phyloP scores from a whole-genome alignment of 1,140 invertebrate genomes.

The Ladona fulva region DNA sequence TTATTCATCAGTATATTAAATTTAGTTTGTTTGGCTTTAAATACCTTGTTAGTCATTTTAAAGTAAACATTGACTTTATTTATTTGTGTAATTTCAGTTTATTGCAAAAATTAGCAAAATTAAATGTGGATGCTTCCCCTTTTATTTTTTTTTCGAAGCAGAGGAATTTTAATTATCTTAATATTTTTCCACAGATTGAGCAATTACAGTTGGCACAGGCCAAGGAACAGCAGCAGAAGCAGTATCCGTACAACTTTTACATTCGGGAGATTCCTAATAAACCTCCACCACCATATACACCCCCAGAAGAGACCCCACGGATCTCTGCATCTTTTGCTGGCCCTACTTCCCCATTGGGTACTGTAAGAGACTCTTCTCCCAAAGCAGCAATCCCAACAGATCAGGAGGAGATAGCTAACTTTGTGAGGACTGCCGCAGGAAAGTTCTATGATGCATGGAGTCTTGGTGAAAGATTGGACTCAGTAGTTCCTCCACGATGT shows the following conservation, averaged over 20 bases:
- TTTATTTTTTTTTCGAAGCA: too few species aligned
- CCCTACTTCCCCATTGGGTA: slow-evolving; percentile 25
- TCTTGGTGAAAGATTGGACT: slow-evolving; percentile 10
- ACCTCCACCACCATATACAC: slow-evolving; percentile 61
- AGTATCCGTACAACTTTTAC: slow-evolving; percentile 36
- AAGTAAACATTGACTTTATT: too few species aligned
- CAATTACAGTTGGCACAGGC: slow-evolving; percentile 44
- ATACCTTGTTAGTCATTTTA: too few species aligned
- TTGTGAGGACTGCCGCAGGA: slow-evolving; percentile 38
- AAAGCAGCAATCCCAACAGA: slow-evolving; percentile 34
- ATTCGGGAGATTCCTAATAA: slow-evolving; percentile 60
- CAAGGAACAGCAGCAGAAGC: slow-evolving; percentile 39
- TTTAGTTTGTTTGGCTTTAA: too few species aligned
- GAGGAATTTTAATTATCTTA: not conserved
- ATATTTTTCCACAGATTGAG: slow-evolving; percentile 38
- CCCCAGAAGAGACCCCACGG: slow-evolving; percentile 35
- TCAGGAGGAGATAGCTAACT: slow-evolving; percentile 37
- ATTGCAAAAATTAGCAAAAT: too few species aligned
- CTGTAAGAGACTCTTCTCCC: not conserved
- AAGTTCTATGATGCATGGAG: slow-evolving; percentile 36
- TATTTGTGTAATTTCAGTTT: too few species aligned
- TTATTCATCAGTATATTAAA: too few species aligned
- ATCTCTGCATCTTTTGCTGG: slow-evolving; percentile 24
- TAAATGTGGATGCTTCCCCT: too few species aligned
- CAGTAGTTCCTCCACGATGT: not conserved